Conservation (phyloP, 1,140 invertebrate genomes). For the Aphaenogaster floridana region DNA sequence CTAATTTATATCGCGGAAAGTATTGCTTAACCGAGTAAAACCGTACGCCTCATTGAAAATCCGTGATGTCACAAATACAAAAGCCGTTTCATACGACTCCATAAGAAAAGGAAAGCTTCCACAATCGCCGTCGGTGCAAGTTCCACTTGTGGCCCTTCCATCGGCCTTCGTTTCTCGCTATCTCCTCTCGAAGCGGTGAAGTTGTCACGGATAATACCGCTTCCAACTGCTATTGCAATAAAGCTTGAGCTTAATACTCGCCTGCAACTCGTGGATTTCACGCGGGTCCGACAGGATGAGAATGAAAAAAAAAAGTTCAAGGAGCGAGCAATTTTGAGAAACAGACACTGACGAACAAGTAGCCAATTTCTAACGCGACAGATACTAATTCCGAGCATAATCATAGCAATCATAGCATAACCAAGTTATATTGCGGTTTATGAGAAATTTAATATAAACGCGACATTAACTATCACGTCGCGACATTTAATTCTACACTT, state of each 20-base stretch:
- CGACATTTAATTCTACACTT: neutral
- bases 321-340: slow-evolving; percentile 4
- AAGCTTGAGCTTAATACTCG: slow-evolving; percentile 59
- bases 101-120: slow-evolving; percentile 46
- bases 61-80: slow-evolving; percentile 28
- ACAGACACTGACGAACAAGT: neutral
- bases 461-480: neutral
- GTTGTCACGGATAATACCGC: slow-evolving; percentile 61
- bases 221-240: slow-evolving; percentile 61
- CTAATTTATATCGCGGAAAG: neutral
- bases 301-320: slow-evolving; percentile 38
- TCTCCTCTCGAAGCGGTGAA: slow-evolving; percentile 59
- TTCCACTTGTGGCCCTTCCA: slow-evolving; percentile 40
- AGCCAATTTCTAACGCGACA: neutral
- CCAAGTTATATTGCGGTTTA: neutral
- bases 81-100: slow-evolving; percentile 31
- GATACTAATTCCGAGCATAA: neutral
- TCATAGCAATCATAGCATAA: neutral
- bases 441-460: neutral
- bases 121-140: slow-evolving; percentile 42
- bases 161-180: slow-evolving; percentile 37
- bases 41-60: slow-evolving; percentile 24
- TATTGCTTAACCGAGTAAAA: neutral
- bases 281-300: slow-evolving; percentile 24
- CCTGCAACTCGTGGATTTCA: slow-evolving; percentile 45